Conservation (phyloP, 2,113 vertebrate genomes). For the Hippopotamus amphibius region DNA sequence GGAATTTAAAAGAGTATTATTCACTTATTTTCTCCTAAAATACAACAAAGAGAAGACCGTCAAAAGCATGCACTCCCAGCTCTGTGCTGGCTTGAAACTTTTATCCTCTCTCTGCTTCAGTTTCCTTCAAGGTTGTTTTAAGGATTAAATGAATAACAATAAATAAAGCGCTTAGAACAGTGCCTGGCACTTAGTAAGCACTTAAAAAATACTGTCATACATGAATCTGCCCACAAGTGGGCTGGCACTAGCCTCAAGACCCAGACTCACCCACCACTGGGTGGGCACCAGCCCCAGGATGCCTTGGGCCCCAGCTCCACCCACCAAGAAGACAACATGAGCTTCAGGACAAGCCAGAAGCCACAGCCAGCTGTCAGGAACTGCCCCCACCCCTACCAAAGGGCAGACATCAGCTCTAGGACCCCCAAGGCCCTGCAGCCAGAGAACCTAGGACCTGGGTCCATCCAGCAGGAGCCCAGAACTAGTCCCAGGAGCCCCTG, state of each 20-base stretch:
- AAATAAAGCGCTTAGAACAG: not conserved
- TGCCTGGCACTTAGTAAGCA: not conserved
- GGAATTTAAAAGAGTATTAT: not conserved
- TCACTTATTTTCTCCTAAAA: slow-evolving; percentile 39
- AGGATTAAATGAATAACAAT: not conserved
- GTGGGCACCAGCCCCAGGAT: not conserved
- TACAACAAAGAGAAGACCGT: not conserved
- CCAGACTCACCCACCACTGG: not conserved
- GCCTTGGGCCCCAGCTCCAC: not conserved
- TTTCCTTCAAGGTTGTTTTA: not conserved
- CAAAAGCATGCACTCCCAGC: not conserved
- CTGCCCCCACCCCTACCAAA: not conserved
- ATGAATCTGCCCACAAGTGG: not conserved
- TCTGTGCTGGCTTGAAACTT: not conserved
- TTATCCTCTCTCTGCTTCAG: not conserved
- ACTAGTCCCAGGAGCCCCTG: not conserved
- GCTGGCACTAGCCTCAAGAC: not conserved
- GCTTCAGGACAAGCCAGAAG: not conserved
- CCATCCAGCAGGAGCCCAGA: not conserved
- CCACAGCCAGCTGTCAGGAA: not conserved
- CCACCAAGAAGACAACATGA: too few relatives aligned
- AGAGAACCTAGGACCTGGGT: not conserved
- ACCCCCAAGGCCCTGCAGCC: not conserved
- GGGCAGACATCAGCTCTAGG: not conserved
- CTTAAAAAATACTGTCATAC: slow-evolving; percentile 38